Conservation (phyloP, 2,113 vertebrate genomes). For the Cisticola juncidis region DNA sequence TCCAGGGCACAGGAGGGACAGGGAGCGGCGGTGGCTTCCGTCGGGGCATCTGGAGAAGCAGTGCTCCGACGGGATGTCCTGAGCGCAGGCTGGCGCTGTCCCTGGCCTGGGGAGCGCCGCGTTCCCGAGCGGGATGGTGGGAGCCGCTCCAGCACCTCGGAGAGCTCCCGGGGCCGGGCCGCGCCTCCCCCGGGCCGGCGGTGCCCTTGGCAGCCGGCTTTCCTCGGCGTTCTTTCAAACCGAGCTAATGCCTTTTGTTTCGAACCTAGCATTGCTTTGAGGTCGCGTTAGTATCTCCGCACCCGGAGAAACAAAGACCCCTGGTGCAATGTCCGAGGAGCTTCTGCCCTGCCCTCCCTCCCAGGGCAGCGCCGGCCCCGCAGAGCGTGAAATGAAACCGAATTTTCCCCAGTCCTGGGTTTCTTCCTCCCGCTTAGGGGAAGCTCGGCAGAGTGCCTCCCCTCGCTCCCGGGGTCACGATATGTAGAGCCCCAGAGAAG, state of each 20-base stretch:
- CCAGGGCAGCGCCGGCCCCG: not conserved
- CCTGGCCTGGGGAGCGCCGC: accelerated
- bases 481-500: not conserved
- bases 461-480: not conserved
- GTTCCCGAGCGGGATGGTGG: accelerated
- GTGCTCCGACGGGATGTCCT: accelerated
- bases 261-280: not conserved
- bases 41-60: not conserved
- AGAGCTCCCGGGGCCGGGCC: constrained; percentile 1
- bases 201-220: not conserved
- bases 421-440: not conserved
- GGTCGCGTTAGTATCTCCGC: not conserved
- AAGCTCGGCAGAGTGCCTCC: not conserved
- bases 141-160: constrained; percentile 31
- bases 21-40: not conserved
- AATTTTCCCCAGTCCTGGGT: accelerated
- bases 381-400: accelerated
- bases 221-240: not conserved
- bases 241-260: accelerated
- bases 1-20: not conserved
- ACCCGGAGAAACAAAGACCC: not conserved
- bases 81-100: accelerated
- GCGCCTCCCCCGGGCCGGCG: not conserved
- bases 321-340: accelerated
- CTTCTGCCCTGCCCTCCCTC: not conserved